Conservation (phyloP, 2,797 vertebrate genomes). For the Enteromius argenteus region DNA sequence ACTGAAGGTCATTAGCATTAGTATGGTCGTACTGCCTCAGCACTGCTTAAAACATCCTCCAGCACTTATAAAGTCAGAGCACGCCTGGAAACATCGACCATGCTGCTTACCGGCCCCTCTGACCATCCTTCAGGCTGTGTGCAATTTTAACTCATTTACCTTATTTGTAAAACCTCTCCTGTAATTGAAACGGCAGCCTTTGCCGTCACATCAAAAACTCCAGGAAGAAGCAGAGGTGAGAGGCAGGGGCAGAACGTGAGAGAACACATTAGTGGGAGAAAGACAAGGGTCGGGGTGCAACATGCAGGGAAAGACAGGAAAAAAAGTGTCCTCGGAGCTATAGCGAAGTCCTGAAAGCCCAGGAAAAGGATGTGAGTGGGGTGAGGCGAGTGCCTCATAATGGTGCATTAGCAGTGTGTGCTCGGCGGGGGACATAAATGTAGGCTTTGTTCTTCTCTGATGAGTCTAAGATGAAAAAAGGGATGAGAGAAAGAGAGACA, state of each 20-base stretch:
- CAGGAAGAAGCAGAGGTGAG: constrained; percentile 17
- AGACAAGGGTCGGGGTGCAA: constrained; percentile 3
- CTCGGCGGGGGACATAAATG: constrained; percentile 29
- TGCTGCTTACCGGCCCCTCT: not conserved
- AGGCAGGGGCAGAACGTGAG: constrained; percentile 19
- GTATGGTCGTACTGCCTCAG: constrained; percentile 11
- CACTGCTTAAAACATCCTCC: not conserved
- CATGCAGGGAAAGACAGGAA: not conserved
- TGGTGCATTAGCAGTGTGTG: constrained; percentile 54
- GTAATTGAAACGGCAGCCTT: constrained; percentile 47
- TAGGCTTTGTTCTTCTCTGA: constrained; percentile 53
- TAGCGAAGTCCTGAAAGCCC: constrained; percentile 30
- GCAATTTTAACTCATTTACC: constrained; percentile 50
- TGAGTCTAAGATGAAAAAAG: constrained; percentile 37
- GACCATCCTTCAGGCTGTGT: constrained; percentile 25
- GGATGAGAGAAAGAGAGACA: constrained; percentile 3
- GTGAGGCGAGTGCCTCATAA: constrained; percentile 25
- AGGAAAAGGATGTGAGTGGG: constrained; percentile 30
- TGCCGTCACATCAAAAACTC: constrained; percentile 36
- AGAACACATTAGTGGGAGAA: constrained; percentile 15
- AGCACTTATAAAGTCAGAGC: constrained; percentile 41
- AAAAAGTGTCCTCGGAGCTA: not conserved
- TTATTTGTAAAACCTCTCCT: constrained; percentile 44
- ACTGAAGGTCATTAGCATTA: constrained; percentile 38
- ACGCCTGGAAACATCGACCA: constrained; percentile 45